Conservation (phyloP, 2,888 invertebrate species). For the Pseudolycoriella hygida region DNA sequence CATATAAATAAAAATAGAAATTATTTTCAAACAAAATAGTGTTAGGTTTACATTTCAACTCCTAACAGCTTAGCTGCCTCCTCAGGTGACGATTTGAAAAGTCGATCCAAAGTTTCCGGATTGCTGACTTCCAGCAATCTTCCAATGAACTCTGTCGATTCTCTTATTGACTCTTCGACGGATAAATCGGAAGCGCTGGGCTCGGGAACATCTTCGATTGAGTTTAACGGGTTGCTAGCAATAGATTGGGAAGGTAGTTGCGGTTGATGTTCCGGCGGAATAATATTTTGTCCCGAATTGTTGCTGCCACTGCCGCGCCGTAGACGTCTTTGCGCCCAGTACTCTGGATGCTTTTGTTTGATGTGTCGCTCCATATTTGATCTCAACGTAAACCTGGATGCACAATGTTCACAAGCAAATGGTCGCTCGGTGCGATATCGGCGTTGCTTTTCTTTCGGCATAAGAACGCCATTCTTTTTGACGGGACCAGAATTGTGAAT, state of each 20-base stretch:
- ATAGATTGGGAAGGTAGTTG: not conserved
- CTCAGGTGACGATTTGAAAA: constrained; percentile 60
- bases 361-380: constrained; percentile 92
- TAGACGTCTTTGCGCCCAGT: constrained; percentile 62
- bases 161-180: constrained; percentile 24
- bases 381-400: constrained; percentile 75
- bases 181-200: constrained; percentile 27
- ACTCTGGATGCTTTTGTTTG: constrained; percentile 84
- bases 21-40: too few relatives aligned
- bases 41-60: constrained; percentile 39
- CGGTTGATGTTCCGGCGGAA: not conserved
- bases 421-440: constrained; percentile 80
- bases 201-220: constrained; percentile 28
- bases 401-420: constrained; percentile 79
- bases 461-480: constrained; percentile 73
- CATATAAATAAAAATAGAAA: too few relatives aligned
- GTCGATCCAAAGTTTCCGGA: constrained; percentile 66
- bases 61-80: constrained; percentile 79
- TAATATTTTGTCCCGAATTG: not conserved
- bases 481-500: constrained; percentile 35
- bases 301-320: constrained; percentile 20
- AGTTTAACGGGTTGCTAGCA: constrained; percentile 11
- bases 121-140: constrained; percentile 78
- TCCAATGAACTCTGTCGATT: constrained; percentile 63
- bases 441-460: constrained; percentile 83